A percentile compares a stretch with the other conserved stretches of the same genome.
phyloP scores from a whole-genome alignment of 2,797 vertebrate genomes.

The Aselliscus stoliczkanus region DNA sequence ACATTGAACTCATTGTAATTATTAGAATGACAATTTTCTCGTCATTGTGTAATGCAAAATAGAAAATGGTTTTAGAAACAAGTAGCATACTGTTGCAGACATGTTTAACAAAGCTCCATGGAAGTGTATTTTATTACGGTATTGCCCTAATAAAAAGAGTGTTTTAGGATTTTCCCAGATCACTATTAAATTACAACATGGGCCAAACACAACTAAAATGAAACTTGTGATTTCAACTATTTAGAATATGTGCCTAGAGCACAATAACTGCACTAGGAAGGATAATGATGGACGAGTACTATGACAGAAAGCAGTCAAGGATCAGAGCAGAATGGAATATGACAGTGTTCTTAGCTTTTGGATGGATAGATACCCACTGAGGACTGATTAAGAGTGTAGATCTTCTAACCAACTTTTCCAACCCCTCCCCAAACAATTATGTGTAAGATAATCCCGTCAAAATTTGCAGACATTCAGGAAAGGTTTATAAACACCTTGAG shows the following conservation, averaged over 20 bases:
- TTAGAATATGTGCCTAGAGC: not conserved
- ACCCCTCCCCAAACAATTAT: not conserved
- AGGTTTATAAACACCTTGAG: not conserved
- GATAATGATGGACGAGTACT: not conserved
- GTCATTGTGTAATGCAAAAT: not conserved
- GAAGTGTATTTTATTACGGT: constrained; percentile 17
- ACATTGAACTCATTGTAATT: not conserved
- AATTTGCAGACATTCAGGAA: not conserved
- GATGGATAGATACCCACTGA: not conserved
- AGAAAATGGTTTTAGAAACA: constrained; percentile 7
- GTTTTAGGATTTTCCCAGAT: constrained; percentile 9
- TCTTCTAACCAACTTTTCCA: not conserved
- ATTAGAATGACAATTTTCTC: not conserved
- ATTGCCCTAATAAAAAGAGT: constrained; percentile 5
- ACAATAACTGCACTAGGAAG: not conserved
- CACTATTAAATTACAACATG: constrained; percentile 37
- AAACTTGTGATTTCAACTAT: not conserved
- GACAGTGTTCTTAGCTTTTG: not conserved
- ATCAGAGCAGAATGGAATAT: not conserved
- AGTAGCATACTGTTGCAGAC: not conserved
- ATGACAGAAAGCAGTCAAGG: not conserved
- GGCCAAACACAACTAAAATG: not conserved
- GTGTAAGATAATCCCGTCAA: not conserved
- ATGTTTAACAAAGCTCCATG: constrained; percentile 25
- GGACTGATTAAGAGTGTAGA: not conserved